Base-by-base conservation (phyloP, 2,888 invertebrate species). In the Carcina quercana region DNA sequence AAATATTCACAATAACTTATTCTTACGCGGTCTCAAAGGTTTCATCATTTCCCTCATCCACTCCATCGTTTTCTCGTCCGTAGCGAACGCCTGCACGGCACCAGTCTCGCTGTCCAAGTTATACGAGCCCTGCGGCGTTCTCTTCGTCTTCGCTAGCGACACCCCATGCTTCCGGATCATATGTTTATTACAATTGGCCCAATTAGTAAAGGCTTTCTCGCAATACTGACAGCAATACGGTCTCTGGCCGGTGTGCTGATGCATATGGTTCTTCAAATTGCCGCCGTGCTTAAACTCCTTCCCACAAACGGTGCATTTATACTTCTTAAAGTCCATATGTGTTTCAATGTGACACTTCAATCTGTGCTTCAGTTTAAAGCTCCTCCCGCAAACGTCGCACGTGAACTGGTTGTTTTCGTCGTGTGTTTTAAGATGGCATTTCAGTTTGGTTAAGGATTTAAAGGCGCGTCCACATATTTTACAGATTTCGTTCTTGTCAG, bases 141-240 rank as follows among this genome's bases (percentile, higher is more conserved):
- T 72, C 17, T 78, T 54, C 7, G 48, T 50, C 15, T 50, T 54
- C 1, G 55, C 47, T 6, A 47, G 38, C 33, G 32, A 40, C 35
- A 49, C 76, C 11, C 88, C 87, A 48, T 90, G 90, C 12, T 88
- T 75, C 13, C 89, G 73, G 59, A 89, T 89, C 88, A 90, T 89
- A 50, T 91, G 90, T 49, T 91, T 90, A 55, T 90, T 90, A 49
- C 89, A 90, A 67, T 91, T 91, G 2, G 90, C 88, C 89, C 89
- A 90, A 61, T 90, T 90, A 2, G 89, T 89, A 47, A 90, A 91
- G 45, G 88, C 48, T 14, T 47, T 40, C 48, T 87, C 86, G 54
- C 91, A 91, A 40, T 88, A 86, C 14, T 82, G 50, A 45, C 91
- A 91, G 1, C 87, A 86, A 53, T 90, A 91, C 0, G 90, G 90